Conservation (phyloP, 2,888 invertebrate species). For the Tribolium freemani region DNA sequence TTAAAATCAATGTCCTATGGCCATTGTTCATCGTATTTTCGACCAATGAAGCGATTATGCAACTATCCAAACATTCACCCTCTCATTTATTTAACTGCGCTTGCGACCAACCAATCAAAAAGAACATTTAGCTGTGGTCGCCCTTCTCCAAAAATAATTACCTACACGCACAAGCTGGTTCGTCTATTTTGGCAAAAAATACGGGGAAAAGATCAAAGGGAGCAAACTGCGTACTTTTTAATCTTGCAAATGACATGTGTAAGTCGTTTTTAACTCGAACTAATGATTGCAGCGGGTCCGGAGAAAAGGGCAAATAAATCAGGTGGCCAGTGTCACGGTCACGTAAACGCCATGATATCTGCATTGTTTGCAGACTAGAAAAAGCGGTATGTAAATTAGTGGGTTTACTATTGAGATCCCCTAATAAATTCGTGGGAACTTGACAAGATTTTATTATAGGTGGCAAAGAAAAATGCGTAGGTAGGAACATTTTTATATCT, state of each 20-base stretch:
- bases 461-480: conserved; percentile 17
- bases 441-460: conserved; percentile 28
- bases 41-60: conserved; percentile 56
- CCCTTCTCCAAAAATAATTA: neutral
- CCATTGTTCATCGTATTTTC: conserved; percentile 63
- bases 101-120: neutral
- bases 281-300: conserved; percentile 40
- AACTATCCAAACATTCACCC: conserved; percentile 24
- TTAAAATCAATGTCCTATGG: conserved; percentile 67
- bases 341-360: conserved; percentile 50
- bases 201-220: neutral
- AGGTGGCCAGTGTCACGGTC: conserved; percentile 51
- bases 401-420: conserved; percentile 34
- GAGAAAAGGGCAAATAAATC: conserved; percentile 55
- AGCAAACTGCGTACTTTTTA: conserved; percentile 7
- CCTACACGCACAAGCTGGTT: neutral
- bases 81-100: neutral
- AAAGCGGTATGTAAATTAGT: conserved; percentile 31
- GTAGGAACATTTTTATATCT: conserved; percentile 30
- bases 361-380: conserved; percentile 31
- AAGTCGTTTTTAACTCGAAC: conserved; percentile 46
- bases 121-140: neutral
- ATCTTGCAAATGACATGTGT: conserved; percentile 48
- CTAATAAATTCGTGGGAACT: conserved; percentile 35
- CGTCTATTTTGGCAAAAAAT: neutral